Conservation (phyloP, 1,140 invertebrate genomes). For the Dreissena rostriformis region DNA sequence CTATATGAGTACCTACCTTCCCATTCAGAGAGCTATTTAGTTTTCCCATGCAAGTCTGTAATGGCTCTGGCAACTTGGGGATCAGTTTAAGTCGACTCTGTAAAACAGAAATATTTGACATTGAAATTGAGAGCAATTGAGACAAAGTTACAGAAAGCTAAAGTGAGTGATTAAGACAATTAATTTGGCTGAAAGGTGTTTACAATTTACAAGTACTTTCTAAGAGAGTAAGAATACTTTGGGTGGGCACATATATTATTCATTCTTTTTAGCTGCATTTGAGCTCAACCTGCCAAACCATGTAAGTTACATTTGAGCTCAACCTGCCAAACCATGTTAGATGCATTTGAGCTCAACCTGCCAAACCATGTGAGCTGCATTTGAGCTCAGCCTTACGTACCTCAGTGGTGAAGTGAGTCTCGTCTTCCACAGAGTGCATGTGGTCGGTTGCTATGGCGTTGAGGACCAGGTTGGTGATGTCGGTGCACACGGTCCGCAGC, state of each 20-base stretch:
- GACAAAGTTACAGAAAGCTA: too few relatives aligned
- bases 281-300: background rate
- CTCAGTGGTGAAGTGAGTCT: constrained; percentile 77
- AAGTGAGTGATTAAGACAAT: too few relatives aligned
- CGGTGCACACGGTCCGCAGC: constrained; percentile 91
- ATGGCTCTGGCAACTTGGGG: constrained; percentile 84
- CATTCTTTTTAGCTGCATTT: background rate
- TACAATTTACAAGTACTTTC: too few relatives aligned
- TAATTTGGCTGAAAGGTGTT: too few relatives aligned
- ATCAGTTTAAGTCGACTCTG: constrained; percentile 83
- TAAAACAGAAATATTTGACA: constrained; percentile 58
- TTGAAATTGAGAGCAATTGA: too few relatives aligned
- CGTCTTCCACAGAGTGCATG: constrained; percentile 76
- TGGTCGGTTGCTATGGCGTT: constrained; percentile 81
- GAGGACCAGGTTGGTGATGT: constrained; percentile 90
- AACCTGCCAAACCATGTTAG: too few relatives aligned
- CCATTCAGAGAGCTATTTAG: constrained; percentile 79
- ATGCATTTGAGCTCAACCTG: too few relatives aligned
- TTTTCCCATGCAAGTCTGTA: constrained; percentile 79
- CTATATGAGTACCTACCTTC: constrained; percentile 82
- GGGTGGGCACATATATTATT: too few relatives aligned
- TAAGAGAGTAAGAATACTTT: too few relatives aligned
- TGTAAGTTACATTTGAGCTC: background rate
- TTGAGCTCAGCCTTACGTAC: constrained; percentile 69
- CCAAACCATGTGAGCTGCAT: background rate